These are phyloP conservation scores for Acromyrmex heyeri DNA, from an alignment of 1,140 invertebrate species.

Conservation along the genomic window DNA sequence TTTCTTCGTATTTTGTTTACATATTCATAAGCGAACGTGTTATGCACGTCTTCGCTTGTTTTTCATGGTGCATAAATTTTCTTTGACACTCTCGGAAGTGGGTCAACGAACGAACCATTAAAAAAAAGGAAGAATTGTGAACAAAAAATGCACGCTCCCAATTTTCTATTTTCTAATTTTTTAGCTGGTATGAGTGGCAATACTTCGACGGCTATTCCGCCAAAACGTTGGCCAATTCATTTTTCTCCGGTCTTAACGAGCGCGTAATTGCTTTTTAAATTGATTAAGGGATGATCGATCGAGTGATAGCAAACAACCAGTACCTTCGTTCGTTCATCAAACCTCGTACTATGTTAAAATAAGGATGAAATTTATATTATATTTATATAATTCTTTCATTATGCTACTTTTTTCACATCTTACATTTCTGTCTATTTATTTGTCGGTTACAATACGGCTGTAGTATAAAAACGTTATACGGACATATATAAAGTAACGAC, in stretches of 20 bases:
- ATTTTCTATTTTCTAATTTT: constrained; percentile 52
- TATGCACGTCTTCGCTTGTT: constrained; percentile 53
- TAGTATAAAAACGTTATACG: not conserved
- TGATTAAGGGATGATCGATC: constrained; percentile 74
- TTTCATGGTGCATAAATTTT: constrained; percentile 53
- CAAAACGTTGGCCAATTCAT: constrained; percentile 56
- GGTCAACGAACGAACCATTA: constrained; percentile 15
- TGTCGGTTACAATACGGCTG: not conserved
- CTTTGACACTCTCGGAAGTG: constrained; percentile 49
- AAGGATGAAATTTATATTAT: constrained; percentile 16
- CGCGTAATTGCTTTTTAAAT: constrained; percentile 77
- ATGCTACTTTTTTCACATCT: not conserved
- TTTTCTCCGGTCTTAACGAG: constrained; percentile 67
- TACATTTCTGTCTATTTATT: not conserved
- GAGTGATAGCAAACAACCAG: constrained; percentile 40
- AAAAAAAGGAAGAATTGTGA: constrained; percentile 4
- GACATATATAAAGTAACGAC: not conserved
- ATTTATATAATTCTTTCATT: constrained; percentile 5
- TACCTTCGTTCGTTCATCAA: constrained; percentile 27
- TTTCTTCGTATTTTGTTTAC: constrained; percentile 23
- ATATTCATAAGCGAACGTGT: constrained; percentile 55
- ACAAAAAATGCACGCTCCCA: constrained; percentile 3
- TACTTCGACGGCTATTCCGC: constrained; percentile 55
- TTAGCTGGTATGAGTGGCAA: constrained; percentile 42
- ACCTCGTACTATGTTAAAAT: constrained; percentile 6